These are phyloP conservation scores for Hormiphora californensis DNA, from an alignment of 37 sponge, comb jelly and placozoan genomes.

Conservation along the genomic window DNA sequence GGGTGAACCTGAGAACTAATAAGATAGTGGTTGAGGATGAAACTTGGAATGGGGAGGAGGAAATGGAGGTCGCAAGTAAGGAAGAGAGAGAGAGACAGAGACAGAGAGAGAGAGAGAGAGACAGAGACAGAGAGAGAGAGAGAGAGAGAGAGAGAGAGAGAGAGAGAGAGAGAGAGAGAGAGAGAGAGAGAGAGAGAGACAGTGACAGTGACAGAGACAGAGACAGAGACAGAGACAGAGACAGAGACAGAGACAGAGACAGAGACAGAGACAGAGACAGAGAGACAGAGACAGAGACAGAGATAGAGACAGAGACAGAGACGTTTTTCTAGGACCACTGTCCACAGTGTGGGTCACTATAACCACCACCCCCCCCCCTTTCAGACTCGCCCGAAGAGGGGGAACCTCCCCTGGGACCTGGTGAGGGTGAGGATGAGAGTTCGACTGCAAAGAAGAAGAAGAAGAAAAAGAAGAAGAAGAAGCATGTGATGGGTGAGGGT, in stretches of 20 bases:
- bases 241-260: neutral
- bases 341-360: neutral
- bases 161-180: neutral
- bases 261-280: neutral
- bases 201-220: neutral
- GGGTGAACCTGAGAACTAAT: too few relatives aligned
- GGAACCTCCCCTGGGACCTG: too few relatives aligned
- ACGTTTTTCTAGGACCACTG: too few relatives aligned
- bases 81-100: neutral
- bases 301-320: neutral
- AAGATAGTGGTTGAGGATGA: too few relatives aligned
- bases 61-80: too few relatives aligned
- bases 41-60: too few relatives aligned
- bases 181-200: neutral
- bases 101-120: neutral
- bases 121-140: neutral
- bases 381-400: too few relatives aligned
- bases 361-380: neutral
- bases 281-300: neutral
- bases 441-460: neutral
- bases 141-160: neutral
- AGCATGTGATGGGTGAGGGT: neutral
- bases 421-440: too few relatives aligned
- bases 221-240: neutral
- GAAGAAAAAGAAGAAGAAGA: slow-evolving; percentile 12